Percentiles rank a stretch among this genome's conserved stretches.
Conservation (phyloP, 2,113 vertebrate genomes). For the Nycticebus coucang region DNA sequence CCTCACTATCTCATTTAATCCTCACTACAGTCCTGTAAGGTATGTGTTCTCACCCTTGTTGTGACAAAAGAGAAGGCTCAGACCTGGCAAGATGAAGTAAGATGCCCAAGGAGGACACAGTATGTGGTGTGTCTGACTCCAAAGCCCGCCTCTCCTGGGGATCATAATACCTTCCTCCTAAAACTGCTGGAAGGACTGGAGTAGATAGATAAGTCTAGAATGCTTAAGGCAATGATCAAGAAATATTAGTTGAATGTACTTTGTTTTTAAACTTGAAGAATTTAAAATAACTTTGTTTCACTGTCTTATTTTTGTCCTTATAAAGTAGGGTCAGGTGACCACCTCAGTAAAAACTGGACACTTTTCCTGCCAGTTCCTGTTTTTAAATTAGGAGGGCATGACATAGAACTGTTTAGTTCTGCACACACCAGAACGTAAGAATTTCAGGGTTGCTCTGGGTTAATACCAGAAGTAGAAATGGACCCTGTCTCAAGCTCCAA, state of each 20-base stretch:
- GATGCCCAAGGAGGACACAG: neutral
- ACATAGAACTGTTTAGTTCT: neutral
- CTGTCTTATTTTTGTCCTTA: neutral
- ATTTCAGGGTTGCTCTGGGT: neutral
- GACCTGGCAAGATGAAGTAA: neutral
- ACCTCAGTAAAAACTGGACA: neutral
- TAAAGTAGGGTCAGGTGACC: neutral
- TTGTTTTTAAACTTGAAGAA: neutral
- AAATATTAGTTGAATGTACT: neutral
- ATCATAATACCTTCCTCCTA: neutral
- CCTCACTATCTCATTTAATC: neutral
- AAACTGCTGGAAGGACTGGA: neutral
- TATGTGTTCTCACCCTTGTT: neutral
- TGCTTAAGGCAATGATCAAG: neutral
- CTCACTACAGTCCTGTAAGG: neutral
- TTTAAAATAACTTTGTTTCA: slow-evolving; percentile 42
- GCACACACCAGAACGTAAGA: neutral
- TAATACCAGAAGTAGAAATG: neutral
- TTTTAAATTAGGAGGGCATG: neutral
- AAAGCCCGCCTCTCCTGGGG: neutral
- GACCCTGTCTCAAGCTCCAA: neutral
- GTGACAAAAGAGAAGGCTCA: neutral
- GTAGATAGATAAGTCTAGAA: neutral
- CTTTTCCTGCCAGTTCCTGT: neutral
- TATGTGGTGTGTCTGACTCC: neutral